Evolutionary conservation across 2,888 invertebrate species (phyloP), one percentile per base, ranked within the genome.

Genomic region (Lysandra bellargus): DNA sequence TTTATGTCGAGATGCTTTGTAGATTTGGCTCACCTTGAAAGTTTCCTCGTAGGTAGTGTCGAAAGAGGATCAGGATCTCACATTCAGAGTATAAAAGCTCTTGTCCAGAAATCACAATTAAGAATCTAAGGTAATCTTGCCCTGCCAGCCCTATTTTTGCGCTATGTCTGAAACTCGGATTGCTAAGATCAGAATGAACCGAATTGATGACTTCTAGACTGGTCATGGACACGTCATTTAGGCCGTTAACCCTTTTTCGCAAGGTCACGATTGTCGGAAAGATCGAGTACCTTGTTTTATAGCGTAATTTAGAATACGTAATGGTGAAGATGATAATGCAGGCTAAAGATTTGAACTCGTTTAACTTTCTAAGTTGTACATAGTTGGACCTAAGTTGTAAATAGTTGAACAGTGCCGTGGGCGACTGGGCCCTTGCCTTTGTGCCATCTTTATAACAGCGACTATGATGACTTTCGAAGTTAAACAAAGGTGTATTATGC

Each of bases 201-300:
- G 33, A 37, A 33, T 12, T 37, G 30, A 64, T 23, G 33, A 33
- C 69, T 14, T 5, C 14, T 69, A 37, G 69, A 69, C 33, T 69
- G 33, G 23, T 37, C 33, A 69, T 4, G 14, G 69, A 33, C 69
- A 33, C 69, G 69, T 37, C 33, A 69, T 14, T 69, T 69, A 17
- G 69, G 69, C 69, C 69, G 69, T 69, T 69, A 69, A 69, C 69
- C 69, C 69, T 69, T 14, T 33, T 33, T 69, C 69, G 17, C 69
- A 37, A 69, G 69, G 69, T 33, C 33, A 23, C 69, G 12, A 30
- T 69, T 30, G 69, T 33, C 33, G n/a, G 33, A 33, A 30, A 69
- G 14, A 14, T 17, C 30, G 30, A 64, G 64, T 69, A 69, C 37
- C 4, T 37, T 69, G 33, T 64, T 64, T 6, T 61, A 23, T 61